Evolutionary conservation across 2,888 invertebrate genomes (phyloP).

Genomic region (Latrodectus elegans): DNA sequence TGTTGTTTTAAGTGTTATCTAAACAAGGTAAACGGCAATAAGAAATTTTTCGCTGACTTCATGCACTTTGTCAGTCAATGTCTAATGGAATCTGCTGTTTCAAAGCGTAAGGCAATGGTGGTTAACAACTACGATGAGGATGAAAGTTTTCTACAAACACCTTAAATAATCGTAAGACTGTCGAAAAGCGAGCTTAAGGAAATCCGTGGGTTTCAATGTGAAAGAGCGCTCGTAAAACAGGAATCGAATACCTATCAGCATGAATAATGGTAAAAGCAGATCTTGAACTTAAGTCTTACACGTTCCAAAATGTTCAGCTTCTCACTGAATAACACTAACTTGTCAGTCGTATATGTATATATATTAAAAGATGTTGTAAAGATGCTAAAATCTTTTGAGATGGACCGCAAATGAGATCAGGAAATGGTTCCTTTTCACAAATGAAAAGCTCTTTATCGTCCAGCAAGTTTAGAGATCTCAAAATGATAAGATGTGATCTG

Average conservation of each 20-base stretch:
- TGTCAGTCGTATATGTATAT: no score
- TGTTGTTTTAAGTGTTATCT: no score
- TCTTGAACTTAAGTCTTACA: background rate
- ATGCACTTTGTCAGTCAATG: no score
- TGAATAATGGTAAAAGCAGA: background rate
- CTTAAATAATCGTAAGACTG: background rate
- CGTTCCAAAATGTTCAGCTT: background rate
- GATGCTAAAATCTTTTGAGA: slow-evolving; percentile 6
- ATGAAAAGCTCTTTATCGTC: slow-evolving; percentile 25
- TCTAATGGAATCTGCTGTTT: no score
- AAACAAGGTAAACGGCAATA: no score
- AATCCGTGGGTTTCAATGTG: no score
- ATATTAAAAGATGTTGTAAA: no score
- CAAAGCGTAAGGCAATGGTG: no score
- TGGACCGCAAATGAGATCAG: slow-evolving; percentile 3
- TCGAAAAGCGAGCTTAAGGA: background rate
- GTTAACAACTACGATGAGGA: background rate
- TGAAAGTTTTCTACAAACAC: background rate
- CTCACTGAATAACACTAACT: background rate
- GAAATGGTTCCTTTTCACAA: background rate
- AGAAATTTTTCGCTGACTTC: no score
- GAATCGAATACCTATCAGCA: no score
- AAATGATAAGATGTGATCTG: slow-evolving; percentile 14
- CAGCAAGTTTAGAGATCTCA: slow-evolving; percentile 9
- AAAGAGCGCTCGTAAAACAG: background rate